These are phyloP conservation scores for Drosophila bocki DNA, from an alignment of 1,140 invertebrate species.

Conservation along the genomic window DNA sequence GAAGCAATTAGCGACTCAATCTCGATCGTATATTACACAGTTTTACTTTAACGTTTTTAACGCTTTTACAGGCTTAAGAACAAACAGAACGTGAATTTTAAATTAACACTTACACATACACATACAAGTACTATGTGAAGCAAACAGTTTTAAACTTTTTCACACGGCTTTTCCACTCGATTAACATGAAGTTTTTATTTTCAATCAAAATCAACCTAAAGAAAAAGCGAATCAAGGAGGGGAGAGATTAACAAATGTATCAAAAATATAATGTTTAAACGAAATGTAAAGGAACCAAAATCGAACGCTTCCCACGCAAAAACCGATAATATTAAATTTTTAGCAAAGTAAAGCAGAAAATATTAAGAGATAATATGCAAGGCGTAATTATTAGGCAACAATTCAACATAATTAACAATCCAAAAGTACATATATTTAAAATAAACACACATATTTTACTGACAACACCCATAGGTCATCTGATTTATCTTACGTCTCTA, in stretches of 20 bases:
- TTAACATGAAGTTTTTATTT: constrained; percentile 54
- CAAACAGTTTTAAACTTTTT: constrained; percentile 71
- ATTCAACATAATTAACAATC: constrained; percentile 38
- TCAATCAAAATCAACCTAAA: constrained; percentile 22
- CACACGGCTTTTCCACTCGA: constrained; percentile 58
- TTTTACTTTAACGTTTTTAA: constrained; percentile 82
- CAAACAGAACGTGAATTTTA: constrained; percentile 59
- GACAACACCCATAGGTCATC: constrained; percentile 38
- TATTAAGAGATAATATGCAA: constrained; percentile 40
- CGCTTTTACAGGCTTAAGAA: constrained; percentile 75
- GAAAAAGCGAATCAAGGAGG: constrained; percentile 17
- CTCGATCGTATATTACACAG: constrained; percentile 51
- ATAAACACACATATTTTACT: constrained; percentile 61
- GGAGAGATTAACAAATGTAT: constrained; percentile 30
- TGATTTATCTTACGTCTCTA: constrained; percentile 49
- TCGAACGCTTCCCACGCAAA: constrained; percentile 84
- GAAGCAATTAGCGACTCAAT: constrained; percentile 62
- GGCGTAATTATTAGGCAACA: constrained; percentile 41
- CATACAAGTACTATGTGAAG: constrained; percentile 9
- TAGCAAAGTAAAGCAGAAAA: constrained; percentile 58
- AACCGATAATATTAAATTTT: constrained; percentile 84
- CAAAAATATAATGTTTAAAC: constrained; percentile 67
- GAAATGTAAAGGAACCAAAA: constrained; percentile 84
- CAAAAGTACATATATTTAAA: constrained; percentile 37
- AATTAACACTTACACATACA: constrained; percentile 40